These are phyloP conservation scores for Ruditapes philippinarum DNA, from an alignment of 1,140 invertebrate genomes.

Conservation along the genomic window DNA sequence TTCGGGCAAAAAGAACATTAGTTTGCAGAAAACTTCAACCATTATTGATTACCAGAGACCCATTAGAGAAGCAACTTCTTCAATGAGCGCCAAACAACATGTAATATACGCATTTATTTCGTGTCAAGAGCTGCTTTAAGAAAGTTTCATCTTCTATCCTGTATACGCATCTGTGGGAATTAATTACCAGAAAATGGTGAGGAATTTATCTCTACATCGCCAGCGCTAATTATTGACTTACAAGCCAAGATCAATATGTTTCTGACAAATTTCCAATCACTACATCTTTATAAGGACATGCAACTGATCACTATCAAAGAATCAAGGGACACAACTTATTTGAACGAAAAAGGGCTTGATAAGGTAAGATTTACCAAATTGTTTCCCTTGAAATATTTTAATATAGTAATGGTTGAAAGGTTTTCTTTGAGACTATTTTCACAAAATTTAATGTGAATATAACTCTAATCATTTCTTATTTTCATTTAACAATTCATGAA, in stretches of 20 bases:
- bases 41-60: constrained; percentile 10
- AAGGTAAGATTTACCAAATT: neutral
- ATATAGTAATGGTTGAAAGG: too few species aligned
- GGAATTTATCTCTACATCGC: constrained; percentile 7
- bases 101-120: constrained; percentile 41
- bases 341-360: neutral
- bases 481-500: too few species aligned
- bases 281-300: constrained; percentile 5
- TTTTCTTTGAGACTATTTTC: too few species aligned
- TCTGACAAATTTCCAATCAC: constrained; percentile 48
- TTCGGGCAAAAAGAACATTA: neutral
- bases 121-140: constrained; percentile 16
- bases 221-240: constrained; percentile 42
- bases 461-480: too few species aligned
- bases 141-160: constrained; percentile 25
- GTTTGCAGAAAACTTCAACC: neutral
- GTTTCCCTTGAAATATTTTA: neutral
- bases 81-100: neutral
- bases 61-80: neutral
- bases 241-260: neutral
- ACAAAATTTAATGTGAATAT: too few species aligned
- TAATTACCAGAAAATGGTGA: constrained; percentile 42
- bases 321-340: constrained; percentile 6
- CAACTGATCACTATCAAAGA: neutral
- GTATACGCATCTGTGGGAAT: constrained; percentile 36